phyloP scores from a whole-genome alignment of 2,113 vertebrate species.

The Lampris megalopsis region DNA sequence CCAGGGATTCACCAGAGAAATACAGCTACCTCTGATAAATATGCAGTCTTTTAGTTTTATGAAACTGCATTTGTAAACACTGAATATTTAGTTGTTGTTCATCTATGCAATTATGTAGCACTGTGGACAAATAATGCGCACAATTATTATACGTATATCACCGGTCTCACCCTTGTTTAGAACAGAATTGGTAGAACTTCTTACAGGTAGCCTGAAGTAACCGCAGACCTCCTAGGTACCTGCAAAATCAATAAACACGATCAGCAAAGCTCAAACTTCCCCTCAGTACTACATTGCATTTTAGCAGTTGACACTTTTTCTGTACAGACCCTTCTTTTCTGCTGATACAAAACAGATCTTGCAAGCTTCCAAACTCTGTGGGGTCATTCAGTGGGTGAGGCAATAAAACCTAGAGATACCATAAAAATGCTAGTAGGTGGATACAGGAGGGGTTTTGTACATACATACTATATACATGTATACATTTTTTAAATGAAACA shows the following conservation, averaged over 20 bases:
- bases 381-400: slow-evolving; percentile 88
- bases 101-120: no score
- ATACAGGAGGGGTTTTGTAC: not conserved
- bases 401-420: slow-evolving; percentile 75
- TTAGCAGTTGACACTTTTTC: not conserved
- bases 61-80: no score
- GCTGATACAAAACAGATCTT: slow-evolving; percentile 87
- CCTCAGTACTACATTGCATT: not conserved
- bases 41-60: no score
- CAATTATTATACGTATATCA: not conserved
- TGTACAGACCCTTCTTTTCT: slow-evolving; percentile 83
- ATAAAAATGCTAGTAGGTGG: not conserved
- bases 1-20: no score
- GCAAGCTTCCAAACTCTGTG: slow-evolving; percentile 86
- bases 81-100: no score
- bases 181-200: slow-evolving; percentile 89
- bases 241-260: slow-evolving; percentile 31
- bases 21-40: no score
- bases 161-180: slow-evolving; percentile 82
- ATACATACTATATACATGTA: no score
- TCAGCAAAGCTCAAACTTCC: no score
- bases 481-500: no score
- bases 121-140: not conserved
- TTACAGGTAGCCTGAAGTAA: slow-evolving; percentile 88
- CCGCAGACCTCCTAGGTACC: slow-evolving; percentile 86